Evolutionary conservation across 1,140 invertebrate genomes (phyloP).

Genomic region (Microplitis demolitor): DNA sequence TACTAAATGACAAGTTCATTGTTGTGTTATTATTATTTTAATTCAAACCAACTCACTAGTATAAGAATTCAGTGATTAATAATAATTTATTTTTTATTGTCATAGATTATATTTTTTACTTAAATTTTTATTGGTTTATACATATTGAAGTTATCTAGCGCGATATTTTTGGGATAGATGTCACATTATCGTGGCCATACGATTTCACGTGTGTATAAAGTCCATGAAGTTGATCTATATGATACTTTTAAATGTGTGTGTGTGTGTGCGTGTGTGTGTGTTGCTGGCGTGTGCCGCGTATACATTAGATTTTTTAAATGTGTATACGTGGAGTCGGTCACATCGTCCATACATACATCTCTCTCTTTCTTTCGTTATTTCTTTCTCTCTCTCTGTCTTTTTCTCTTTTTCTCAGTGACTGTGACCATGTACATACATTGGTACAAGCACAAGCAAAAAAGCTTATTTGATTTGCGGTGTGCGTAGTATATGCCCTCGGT

Average conservation of each 20-base stretch:
- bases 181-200: constrained; percentile 40
- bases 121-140: neutral
- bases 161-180: constrained; percentile 54
- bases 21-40: neutral
- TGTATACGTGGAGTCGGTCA: constrained; percentile 4
- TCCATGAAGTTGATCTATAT: constrained; percentile 26
- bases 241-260: constrained; percentile 27
- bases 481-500: constrained; percentile 27
- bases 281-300: neutral
- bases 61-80: neutral
- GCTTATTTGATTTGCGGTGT: constrained; percentile 29
- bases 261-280: constrained; percentile 22
- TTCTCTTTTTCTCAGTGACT: neutral
- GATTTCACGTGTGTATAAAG: constrained; percentile 21
- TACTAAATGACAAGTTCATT: constrained; percentile 1
- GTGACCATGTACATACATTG: neutral
- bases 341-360: neutral
- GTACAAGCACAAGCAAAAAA: neutral
- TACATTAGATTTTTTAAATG: neutral
- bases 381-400: no score
- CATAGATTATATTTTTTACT: neutral
- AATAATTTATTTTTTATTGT: neutral
- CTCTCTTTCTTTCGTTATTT: no score
- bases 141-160: constrained; percentile 22
- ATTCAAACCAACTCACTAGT: neutral